These are phyloP conservation scores for Caenorhabditis panamensis DNA, from an alignment of 2,888 invertebrate species.

Conservation along the genomic window DNA sequence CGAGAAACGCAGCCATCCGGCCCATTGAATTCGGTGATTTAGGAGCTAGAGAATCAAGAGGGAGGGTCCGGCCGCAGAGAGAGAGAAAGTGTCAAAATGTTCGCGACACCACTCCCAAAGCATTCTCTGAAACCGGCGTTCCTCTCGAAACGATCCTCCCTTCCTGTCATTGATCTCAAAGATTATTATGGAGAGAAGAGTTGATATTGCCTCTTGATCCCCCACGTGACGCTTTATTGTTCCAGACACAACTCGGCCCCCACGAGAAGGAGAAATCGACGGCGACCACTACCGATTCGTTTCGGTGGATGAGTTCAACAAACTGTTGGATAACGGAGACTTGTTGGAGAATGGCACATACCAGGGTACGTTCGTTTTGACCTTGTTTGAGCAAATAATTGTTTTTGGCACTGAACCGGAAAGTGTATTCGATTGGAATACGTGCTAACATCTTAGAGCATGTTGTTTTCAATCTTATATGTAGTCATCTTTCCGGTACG, in stretches of 20 bases:
- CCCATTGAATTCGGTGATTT: slow-evolving; percentile 55
- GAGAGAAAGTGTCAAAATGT: slow-evolving; percentile 40
- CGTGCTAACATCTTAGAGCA: neutral
- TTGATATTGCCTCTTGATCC: neutral
- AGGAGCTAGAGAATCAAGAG: slow-evolving; percentile 40
- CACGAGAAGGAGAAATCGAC: slow-evolving; percentile 85
- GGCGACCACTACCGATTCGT: slow-evolving; percentile 85
- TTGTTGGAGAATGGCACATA: slow-evolving; percentile 85
- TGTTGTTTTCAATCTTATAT: neutral
- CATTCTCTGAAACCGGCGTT: slow-evolving; percentile 50
- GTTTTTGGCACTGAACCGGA: slow-evolving; percentile 2
- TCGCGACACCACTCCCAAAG: slow-evolving; percentile 31
- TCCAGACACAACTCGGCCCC: slow-evolving; percentile 84
- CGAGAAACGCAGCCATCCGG: slow-evolving; percentile 32
- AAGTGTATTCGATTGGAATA: neutral
- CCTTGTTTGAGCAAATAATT: slow-evolving; percentile 16
- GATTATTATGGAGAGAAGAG: slow-evolving; percentile 44
- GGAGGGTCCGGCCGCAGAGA: slow-evolving; percentile 22
- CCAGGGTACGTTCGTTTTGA: slow-evolving; percentile 83
- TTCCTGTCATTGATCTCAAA: slow-evolving; percentile 52
- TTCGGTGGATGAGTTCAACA: slow-evolving; percentile 63
- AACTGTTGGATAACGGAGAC: slow-evolving; percentile 82
- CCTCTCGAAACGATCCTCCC: slow-evolving; percentile 48
- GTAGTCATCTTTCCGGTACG: too few relatives aligned
- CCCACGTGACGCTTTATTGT: slow-evolving; percentile 1